These are phyloP conservation scores for Drosophila tanythrix DNA, from an alignment of 2,888 invertebrate genomes.

Conservation along the genomic window DNA sequence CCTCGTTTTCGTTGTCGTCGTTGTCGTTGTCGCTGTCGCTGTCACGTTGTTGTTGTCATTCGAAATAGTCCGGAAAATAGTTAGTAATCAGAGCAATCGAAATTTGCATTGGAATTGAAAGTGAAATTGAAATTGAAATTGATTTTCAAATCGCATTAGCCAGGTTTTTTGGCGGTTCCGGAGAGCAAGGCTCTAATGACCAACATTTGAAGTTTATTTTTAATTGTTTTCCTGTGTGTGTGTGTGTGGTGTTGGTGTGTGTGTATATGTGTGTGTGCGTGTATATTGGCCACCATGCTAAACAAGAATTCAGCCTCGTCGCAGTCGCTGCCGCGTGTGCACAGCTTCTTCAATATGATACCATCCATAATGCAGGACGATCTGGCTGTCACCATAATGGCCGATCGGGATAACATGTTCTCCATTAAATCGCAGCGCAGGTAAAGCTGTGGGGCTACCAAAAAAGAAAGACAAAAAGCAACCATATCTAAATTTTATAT, in stretches of 20 bases:
- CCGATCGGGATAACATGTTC: slow-evolving; percentile 84
- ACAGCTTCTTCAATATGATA: slow-evolving; percentile 83
- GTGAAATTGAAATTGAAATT: slow-evolving; percentile 12
- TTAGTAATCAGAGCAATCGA: slow-evolving; percentile 13
- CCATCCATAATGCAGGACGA: slow-evolving; percentile 83
- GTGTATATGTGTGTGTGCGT: slow-evolving; percentile 1
- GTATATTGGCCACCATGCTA: slow-evolving; percentile 58
- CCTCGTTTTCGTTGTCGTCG: slow-evolving; percentile 6
- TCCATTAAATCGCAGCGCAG: slow-evolving; percentile 82
- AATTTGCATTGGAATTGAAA: slow-evolving; percentile 6
- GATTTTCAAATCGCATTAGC: slow-evolving; percentile 7
- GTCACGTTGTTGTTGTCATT: slow-evolving; percentile 20
- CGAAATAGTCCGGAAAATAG: slow-evolving; percentile 17
- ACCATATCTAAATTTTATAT: slow-evolving; percentile 7
- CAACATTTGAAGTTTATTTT: slow-evolving; percentile 9
- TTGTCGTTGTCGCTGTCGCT: background rate
- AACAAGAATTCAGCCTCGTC: slow-evolving; percentile 80
- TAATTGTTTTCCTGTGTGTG: slow-evolving; percentile 28
- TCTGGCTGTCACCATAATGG: slow-evolving; percentile 82
- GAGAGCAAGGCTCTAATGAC: slow-evolving; percentile 14
- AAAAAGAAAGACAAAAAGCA: background rate
- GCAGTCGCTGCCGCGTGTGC: slow-evolving; percentile 81
- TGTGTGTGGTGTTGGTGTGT: background rate
- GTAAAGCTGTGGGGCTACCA: slow-evolving; percentile 53
- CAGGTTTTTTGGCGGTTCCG: slow-evolving; percentile 8